Evolutionary conservation across 2,888 invertebrate species (phyloP), one percentile per base, ranked within the genome.

Genomic region (Dendrolimus pini): DNA sequence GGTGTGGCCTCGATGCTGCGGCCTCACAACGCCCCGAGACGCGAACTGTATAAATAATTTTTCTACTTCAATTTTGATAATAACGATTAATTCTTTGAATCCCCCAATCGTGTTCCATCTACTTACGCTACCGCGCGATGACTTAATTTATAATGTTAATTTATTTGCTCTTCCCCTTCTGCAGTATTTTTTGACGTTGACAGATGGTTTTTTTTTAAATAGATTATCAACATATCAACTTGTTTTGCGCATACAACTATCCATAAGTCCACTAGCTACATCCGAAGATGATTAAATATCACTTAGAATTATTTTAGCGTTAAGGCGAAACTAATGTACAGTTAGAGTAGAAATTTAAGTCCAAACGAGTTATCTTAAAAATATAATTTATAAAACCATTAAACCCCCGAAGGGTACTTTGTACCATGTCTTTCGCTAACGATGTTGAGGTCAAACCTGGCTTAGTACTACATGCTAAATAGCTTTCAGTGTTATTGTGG

Each of bases 301-400:
- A 87, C 78, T 83, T 83, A 81, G 89, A 91, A 89, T 91, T 91
- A 90, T 89, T 90, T 91, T 91, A 91, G 91, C 85, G 73, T 87
- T 91, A 91, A 91, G 91, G 91, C 91, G 91, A 90, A 91, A 91
- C 90, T 91, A 91, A 91, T 91, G 91, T 91, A 91, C 91, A 91
- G 91, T 91, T 91, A 91, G 89, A 90, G 86, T 91, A 91, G 91
- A 89, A 83, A 86, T 81, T 87, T 89, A 90, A 91, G 89, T 90
- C 89, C 86, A 89, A 90, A 85, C 85, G 74, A 86, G 79, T 86
- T 89, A 85, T 85, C 76, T 82, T 83, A 77, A 74, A 76, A 30
- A 79, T 60, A 72, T 86, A 85, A 87, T 87, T 89, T 86, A 89
- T 89, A 79, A 85, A 72, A 82, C 84, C 78, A 77, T 82, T 78